Percentiles rank a stretch among this genome's conserved stretches.
Evolutionary conservation across 1,140 invertebrate species (phyloP).

Genomic region (Nephotettix cincticeps): DNA sequence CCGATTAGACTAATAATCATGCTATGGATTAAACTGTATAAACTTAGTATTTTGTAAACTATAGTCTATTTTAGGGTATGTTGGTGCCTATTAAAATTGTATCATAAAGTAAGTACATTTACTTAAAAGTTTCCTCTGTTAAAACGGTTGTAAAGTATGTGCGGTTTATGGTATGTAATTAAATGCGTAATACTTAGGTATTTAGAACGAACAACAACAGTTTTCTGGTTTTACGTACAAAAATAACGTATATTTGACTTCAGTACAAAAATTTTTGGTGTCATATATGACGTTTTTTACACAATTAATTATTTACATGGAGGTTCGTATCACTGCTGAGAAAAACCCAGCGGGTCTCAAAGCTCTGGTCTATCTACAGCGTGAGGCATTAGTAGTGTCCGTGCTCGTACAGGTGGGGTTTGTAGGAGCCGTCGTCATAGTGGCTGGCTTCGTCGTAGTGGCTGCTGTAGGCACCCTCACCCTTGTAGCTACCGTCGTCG

Average conservation of each 20-base stretch:
- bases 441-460: conserved; percentile 4
- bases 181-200: too few relatives aligned
- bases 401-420: conserved; percentile 9
- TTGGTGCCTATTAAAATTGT: too few relatives aligned
- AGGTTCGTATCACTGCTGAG: neutral
- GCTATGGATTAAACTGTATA: too few relatives aligned
- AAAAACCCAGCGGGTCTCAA: conserved; percentile 7
- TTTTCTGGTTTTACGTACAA: conserved; percentile 4
- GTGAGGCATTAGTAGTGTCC: conserved; percentile 1
- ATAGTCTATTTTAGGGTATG: too few relatives aligned
- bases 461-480: neutral
- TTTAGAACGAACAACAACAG: neutral
- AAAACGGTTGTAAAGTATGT: too few relatives aligned
- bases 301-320: neutral
- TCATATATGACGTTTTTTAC: neutral
- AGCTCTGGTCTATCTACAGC: conserved; percentile 11
- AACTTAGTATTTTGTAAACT: too few relatives aligned
- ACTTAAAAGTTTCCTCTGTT: too few relatives aligned
- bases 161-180: too few relatives aligned
- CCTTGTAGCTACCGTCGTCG: neutral
- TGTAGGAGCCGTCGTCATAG: conserved; percentile 18
- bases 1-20: too few relatives aligned
- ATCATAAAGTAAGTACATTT: too few relatives aligned
- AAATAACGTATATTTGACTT: conserved; percentile 13
- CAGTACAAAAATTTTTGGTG: conserved; percentile 8